phyloP scores from a whole-genome alignment of 2,113 vertebrate species.

The Hippolais icterina region DNA sequence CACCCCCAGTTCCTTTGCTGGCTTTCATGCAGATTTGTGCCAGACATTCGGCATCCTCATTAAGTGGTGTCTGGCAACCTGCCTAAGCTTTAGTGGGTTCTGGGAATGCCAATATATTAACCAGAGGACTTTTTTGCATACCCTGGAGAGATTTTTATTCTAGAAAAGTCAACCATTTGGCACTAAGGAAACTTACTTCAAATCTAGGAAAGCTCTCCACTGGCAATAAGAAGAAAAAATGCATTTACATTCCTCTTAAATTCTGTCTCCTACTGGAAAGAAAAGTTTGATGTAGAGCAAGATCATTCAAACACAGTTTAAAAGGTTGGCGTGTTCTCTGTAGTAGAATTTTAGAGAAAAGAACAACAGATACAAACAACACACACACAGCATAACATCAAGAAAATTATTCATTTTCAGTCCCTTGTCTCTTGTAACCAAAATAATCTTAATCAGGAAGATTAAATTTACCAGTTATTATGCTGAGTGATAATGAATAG shows the following conservation, averaged over 20 bases:
- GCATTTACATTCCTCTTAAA: slow-evolving; percentile 58
- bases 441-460: slow-evolving; percentile 43
- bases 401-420: slow-evolving; percentile 33
- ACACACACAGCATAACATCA: background rate
- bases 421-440: background rate
- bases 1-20: slow-evolving; percentile 53
- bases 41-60: slow-evolving; percentile 76
- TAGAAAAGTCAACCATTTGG: slow-evolving; percentile 79
- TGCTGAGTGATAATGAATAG: slow-evolving; percentile 4
- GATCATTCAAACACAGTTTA: slow-evolving; percentile 30
- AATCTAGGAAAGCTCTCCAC: slow-evolving; percentile 55
- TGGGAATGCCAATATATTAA: slow-evolving; percentile 82
- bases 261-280: slow-evolving; percentile 60
- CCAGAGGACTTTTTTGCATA: slow-evolving; percentile 73
- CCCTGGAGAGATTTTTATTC: slow-evolving; percentile 74
- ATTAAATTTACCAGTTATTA: slow-evolving; percentile 33
- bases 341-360: slow-evolving; percentile 53
- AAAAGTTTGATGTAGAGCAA: slow-evolving; percentile 39
- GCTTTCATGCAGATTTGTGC: slow-evolving; percentile 69
- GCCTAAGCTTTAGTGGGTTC: slow-evolving; percentile 76
- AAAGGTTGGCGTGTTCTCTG: slow-evolving; percentile 43
- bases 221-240: slow-evolving; percentile 67
- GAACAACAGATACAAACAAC: background rate
- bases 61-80: slow-evolving; percentile 79
- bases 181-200: slow-evolving; percentile 64